Percentiles rank a stretch among this genome's conserved stretches.
phyloP scores from a whole-genome alignment of 2,113 vertebrate species.

The Willisornis vidua region DNA sequence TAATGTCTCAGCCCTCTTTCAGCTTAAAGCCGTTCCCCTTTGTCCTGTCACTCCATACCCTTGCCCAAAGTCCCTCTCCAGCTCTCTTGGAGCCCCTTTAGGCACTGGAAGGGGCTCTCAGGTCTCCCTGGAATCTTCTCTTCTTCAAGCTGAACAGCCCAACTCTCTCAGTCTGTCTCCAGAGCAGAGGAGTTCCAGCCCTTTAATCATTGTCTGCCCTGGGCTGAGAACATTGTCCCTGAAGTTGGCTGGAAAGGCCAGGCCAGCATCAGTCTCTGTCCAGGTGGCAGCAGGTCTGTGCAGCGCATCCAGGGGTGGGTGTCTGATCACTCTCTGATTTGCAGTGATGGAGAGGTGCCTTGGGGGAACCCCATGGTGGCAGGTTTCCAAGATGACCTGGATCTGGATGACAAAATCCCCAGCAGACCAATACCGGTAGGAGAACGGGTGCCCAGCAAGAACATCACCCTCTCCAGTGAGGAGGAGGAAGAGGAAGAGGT shows the following conservation, averaged over 20 bases:
- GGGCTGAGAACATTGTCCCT: fast-evolving
- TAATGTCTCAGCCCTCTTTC: background rate
- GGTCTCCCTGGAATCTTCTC: background rate
- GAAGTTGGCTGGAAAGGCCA: background rate
- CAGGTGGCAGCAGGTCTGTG: background rate
- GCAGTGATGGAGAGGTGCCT: slow-evolving; percentile 83
- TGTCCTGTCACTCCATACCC: background rate
- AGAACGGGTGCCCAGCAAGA: slow-evolving; percentile 73
- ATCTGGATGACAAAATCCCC: slow-evolving; percentile 82
- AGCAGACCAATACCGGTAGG: slow-evolving; percentile 1
- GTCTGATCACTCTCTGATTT: background rate
- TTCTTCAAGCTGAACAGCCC: background rate
- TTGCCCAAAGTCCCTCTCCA: background rate
- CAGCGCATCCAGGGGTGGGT: no score
- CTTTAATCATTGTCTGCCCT: background rate
- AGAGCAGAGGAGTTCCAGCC: background rate
- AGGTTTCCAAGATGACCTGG: slow-evolving; percentile 90
- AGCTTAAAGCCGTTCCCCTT: background rate
- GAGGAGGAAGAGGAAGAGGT: slow-evolving; percentile 73
- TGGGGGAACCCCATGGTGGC: slow-evolving; percentile 92
- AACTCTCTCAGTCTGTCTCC: background rate
- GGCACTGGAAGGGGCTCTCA: background rate
- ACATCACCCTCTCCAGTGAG: slow-evolving; percentile 83
- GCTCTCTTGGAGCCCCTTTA: background rate
- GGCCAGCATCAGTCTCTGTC: background rate